phyloP scores from a whole-genome alignment of 2,113 vertebrate genomes.

The Podiceps cristatus region DNA sequence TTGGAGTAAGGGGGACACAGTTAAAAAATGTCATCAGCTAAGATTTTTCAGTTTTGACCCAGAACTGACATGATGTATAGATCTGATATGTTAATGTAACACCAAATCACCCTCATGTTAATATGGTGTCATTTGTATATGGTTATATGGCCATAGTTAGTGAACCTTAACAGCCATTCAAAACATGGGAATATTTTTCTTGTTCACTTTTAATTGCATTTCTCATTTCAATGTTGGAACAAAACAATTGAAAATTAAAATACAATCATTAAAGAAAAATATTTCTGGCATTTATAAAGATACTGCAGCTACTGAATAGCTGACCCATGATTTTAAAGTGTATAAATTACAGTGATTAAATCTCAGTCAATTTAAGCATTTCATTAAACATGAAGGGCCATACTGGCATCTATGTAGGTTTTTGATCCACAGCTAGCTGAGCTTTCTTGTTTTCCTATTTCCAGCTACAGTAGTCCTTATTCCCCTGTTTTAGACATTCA shows the following conservation, averaged over 20 bases:
- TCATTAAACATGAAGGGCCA: neutral
- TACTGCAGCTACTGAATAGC: neutral
- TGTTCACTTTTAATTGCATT: neutral
- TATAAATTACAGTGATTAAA: constrained; percentile 32
- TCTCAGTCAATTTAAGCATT: constrained; percentile 20
- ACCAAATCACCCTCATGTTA: neutral
- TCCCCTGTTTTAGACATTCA: neutral
- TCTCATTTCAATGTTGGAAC: neutral
- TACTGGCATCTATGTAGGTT: neutral
- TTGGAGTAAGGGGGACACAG: neutral
- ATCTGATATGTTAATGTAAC: neutral
- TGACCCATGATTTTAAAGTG: constrained; percentile 14
- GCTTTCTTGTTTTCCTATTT: neutral
- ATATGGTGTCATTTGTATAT: neutral
- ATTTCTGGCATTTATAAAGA: neutral
- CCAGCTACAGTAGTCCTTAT: neutral
- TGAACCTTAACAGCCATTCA: neutral
- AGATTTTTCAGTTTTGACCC: neutral
- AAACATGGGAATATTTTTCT: neutral
- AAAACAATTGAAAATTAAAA: constrained; percentile 21
- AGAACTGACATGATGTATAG: neutral
- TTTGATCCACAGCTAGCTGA: neutral
- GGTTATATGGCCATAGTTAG: neutral
- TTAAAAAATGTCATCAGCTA: neutral
- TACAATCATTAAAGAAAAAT: neutral